These are phyloP conservation scores for Globicephala melas DNA, from an alignment of 2,113 vertebrate species.

Conservation along the genomic window DNA sequence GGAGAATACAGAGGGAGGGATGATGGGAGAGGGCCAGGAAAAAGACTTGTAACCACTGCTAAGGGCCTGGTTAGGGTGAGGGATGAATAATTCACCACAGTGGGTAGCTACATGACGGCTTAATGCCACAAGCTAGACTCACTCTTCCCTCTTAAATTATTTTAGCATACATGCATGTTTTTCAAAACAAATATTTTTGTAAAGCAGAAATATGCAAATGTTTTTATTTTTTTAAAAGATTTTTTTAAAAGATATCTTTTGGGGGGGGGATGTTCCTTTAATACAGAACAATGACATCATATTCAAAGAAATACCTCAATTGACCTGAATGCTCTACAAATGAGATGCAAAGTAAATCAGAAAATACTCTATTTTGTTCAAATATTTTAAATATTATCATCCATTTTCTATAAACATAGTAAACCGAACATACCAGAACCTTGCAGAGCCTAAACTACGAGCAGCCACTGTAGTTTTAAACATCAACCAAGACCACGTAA, in stretches of 20 bases:
- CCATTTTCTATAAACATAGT: not conserved
- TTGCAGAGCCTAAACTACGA: not conserved
- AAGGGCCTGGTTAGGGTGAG: not conserved
- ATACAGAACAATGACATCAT: not conserved
- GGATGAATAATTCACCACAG: not conserved
- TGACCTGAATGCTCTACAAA: not conserved
- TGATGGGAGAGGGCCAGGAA: not conserved
- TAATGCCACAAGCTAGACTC: not conserved
- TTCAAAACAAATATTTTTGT: not conserved
- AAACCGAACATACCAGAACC: not conserved
- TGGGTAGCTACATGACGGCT: not conserved
- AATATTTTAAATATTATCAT: not conserved
- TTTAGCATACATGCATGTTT: not conserved
- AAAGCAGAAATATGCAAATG: not conserved
- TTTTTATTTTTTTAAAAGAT: not conserved
- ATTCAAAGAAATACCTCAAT: not conserved
- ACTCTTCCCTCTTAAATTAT: not conserved
- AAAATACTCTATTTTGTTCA: not conserved
- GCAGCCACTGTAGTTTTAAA: not conserved
- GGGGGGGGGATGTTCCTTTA: not conserved
- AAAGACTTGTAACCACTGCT: not conserved
- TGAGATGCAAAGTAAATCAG: slow-evolving; percentile 15
- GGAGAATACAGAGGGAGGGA: not conserved
- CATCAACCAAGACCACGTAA: not conserved
- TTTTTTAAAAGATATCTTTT: no score